These are phyloP conservation scores for Pithys albifrons DNA, from an alignment of 2,113 vertebrate species.

Conservation along the genomic window DNA sequence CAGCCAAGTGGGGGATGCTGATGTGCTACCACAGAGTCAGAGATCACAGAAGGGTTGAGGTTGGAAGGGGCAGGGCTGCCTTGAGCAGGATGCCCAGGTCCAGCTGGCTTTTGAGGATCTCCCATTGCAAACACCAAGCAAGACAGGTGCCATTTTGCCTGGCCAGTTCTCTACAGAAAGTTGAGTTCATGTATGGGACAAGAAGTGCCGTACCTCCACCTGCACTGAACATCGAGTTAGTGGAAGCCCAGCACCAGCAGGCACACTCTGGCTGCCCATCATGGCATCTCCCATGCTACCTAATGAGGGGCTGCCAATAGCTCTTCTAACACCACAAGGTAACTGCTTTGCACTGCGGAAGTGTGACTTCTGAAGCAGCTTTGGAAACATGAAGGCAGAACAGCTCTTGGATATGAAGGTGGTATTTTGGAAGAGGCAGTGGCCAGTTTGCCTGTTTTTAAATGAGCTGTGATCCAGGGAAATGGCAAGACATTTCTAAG, in stretches of 20 bases:
- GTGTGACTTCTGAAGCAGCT: not conserved
- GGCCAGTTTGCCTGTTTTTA: not conserved
- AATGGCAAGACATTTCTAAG: not conserved
- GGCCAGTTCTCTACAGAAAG: not conserved
- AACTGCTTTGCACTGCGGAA: not conserved
- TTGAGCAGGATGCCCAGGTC: not conserved
- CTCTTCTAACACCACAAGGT: not conserved
- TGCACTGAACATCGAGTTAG: not conserved
- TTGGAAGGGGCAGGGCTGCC: not conserved
- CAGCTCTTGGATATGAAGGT: not conserved
- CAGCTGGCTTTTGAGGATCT: accelerated
- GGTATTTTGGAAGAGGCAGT: not conserved
- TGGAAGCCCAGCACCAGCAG: no score
- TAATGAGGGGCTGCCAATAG: not conserved
- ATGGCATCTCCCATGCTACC: accelerated
- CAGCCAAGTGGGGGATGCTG: not conserved
- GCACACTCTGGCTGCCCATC: not conserved
- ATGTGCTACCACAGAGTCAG: not conserved
- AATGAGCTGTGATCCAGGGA: not conserved
- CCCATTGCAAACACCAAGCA: not conserved
- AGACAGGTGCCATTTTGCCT: not conserved
- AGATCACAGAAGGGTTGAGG: not conserved
- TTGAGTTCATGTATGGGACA: not conserved
- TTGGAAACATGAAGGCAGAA: not conserved
- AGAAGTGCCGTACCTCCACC: not conserved